Percentiles rank a stretch among this genome's conserved stretches.
Evolutionary conservation across 2,113 vertebrate genomes (phyloP).

Genomic region (Loxodonta africana): DNA sequence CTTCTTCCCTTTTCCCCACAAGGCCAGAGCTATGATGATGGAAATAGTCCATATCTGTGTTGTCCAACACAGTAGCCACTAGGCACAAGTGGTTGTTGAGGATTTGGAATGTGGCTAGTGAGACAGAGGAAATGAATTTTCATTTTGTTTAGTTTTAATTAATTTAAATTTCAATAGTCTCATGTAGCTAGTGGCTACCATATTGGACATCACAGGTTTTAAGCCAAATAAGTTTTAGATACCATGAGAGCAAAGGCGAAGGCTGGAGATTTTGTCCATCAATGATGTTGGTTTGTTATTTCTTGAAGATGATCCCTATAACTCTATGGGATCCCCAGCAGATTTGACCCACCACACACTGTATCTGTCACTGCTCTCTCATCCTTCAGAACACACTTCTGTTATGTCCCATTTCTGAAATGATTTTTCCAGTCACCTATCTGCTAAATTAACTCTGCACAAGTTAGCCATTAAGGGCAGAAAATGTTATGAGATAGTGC

Average conservation of each 20-base stretch:
- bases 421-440: background rate
- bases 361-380: background rate
- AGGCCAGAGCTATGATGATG: background rate
- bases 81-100: background rate
- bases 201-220: background rate
- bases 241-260: background rate
- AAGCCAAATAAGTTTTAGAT: background rate
- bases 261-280: background rate
- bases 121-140: background rate
- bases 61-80: rapidly evolving
- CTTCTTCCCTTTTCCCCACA: background rate
- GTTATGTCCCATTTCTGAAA: background rate
- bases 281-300: background rate
- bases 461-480: background rate
- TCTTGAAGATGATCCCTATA: background rate
- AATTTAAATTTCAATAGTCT: background rate
- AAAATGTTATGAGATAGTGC: background rate
- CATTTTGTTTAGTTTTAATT: background rate
- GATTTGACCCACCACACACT: background rate
- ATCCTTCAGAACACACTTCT: background rate
- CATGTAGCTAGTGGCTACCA: background rate
- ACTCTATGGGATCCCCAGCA: background rate
- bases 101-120: background rate
- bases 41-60: background rate
- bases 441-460: background rate